Conservation (phyloP, 37 sponge, comb jelly and placozoan species). For the Corticium candelabrum region DNA sequence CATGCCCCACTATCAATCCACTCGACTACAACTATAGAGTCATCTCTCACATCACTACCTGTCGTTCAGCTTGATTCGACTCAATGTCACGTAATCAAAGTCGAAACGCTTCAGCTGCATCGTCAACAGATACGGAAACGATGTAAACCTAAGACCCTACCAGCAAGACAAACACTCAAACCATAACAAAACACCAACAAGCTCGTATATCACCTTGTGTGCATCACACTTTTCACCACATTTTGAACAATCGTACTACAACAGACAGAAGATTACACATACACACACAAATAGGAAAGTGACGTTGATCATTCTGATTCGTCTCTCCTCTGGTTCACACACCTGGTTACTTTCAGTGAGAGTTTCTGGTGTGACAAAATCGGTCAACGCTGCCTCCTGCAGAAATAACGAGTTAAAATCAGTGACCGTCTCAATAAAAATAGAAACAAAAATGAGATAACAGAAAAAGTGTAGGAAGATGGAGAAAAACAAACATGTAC, state of each 20-base stretch:
- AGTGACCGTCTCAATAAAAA: too few relatives aligned
- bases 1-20: too few relatives aligned
- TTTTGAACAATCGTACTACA: conserved; percentile 79
- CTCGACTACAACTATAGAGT: not conserved
- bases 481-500: too few relatives aligned
- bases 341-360: conserved; percentile 73
- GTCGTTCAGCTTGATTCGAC: conserved; percentile 87
- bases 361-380: conserved; percentile 78
- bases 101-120: conserved; percentile 89
- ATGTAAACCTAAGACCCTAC: conserved; percentile 82
- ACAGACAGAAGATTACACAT: too few relatives aligned
- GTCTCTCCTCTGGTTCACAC: not conserved
- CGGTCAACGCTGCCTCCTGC: conserved; percentile 72
- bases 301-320: conserved; percentile 6
- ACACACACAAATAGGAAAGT: too few relatives aligned
- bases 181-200: conserved; percentile 8
- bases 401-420: not conserved
- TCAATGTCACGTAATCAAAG: conserved; percentile 81
- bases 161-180: not conserved
- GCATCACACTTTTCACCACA: conserved; percentile 82
- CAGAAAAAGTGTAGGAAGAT: too few relatives aligned
- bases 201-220: conserved; percentile 57
- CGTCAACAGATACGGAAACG: conserved; percentile 79
- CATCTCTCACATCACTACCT: conserved; percentile 16
- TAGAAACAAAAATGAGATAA: too few relatives aligned